These are phyloP conservation scores for Mystacornis crossleyi DNA, from an alignment of 2,113 vertebrate species.

Conservation along the genomic window DNA sequence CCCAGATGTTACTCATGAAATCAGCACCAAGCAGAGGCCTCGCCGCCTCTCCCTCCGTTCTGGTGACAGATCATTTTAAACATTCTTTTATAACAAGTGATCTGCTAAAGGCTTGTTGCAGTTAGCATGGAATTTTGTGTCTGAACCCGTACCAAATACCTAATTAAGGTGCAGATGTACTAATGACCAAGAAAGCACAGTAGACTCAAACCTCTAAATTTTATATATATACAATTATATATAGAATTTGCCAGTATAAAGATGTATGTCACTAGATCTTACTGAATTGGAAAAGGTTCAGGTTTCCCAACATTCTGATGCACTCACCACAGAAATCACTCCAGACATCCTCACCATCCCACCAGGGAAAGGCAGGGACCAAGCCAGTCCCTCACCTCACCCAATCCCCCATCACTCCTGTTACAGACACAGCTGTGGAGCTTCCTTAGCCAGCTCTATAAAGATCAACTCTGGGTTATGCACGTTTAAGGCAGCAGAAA, in stretches of 20 bases:
- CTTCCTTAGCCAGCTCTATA: neutral
- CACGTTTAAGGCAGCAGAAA: neutral
- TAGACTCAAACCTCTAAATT: neutral
- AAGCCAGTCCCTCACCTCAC: neutral
- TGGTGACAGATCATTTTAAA: neutral
- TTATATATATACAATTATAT: neutral
- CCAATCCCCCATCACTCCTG: neutral
- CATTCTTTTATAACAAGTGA: neutral
- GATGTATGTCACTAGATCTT: neutral
- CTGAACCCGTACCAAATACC: neutral
- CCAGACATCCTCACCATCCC: neutral
- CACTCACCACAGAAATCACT: neutral
- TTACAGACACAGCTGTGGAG: neutral
- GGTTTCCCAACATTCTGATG: neutral
- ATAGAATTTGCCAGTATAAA: neutral
- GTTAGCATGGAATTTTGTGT: neutral
- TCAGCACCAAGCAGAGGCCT: neutral
- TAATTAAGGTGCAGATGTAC: neutral
- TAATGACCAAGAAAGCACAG: neutral
- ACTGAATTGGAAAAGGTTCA: neutral
- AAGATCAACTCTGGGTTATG: neutral
- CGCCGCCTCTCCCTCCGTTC: neutral
- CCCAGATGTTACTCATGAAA: slow-evolving; percentile 3
- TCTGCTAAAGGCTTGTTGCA: neutral
- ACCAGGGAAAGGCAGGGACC: neutral